phyloP scores from a whole-genome alignment of 2,797 vertebrate genomes.

The Numenius phaeopus region DNA sequence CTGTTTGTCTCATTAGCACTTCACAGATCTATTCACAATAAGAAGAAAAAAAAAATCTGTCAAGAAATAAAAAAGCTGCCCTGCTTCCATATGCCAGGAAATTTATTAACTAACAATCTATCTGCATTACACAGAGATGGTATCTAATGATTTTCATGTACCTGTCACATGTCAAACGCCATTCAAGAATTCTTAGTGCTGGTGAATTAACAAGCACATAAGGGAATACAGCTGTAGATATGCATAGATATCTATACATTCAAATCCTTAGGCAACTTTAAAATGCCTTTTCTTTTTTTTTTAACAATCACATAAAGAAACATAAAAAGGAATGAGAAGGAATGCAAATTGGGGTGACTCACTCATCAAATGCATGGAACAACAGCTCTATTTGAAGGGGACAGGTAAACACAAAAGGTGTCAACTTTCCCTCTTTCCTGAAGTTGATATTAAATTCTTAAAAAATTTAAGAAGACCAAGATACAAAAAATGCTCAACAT shows the following conservation, averaged over 20 bases:
- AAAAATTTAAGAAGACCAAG: background rate
- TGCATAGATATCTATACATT: background rate
- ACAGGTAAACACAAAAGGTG: background rate
- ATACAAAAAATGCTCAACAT: background rate
- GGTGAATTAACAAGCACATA: conserved; percentile 40
- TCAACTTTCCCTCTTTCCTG: background rate
- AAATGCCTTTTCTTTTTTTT: background rate
- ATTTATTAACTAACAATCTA: conserved; percentile 40
- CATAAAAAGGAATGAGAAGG: background rate
- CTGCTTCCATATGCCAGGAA: background rate
- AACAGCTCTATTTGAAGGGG: background rate
- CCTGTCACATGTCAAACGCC: background rate
- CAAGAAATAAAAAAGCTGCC: conserved; percentile 4
- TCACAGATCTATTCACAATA: conserved; percentile 4
- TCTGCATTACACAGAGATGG: background rate
- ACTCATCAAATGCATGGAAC: background rate
- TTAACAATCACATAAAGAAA: background rate
- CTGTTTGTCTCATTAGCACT: conserved; percentile 42
- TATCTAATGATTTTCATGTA: conserved; percentile 38
- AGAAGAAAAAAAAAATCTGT: background rate
- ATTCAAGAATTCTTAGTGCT: background rate
- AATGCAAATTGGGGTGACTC: background rate
- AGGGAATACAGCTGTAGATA: background rate
- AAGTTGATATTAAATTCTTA: background rate
- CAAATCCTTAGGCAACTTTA: background rate